A percentile compares a stretch with the other conserved stretches of the same genome.
phyloP scores from a whole-genome alignment of 2,888 invertebrate species.

The Brachycybe producta region DNA sequence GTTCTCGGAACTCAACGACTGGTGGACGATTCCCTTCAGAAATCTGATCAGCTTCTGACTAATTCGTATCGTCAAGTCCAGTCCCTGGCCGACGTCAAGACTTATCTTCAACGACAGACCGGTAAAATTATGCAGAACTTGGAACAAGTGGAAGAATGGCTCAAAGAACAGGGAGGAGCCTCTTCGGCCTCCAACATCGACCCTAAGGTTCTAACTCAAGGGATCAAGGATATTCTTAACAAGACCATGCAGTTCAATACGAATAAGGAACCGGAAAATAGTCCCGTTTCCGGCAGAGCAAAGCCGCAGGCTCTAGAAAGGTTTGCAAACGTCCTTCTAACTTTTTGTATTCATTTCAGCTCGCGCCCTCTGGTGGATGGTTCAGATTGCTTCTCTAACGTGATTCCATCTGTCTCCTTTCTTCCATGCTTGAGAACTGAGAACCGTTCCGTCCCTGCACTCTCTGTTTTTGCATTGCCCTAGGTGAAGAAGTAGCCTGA shows the following conservation, averaged over 20 bases:
- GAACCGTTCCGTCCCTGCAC: no score
- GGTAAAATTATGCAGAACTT: conserved; percentile 76
- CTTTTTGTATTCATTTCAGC: no score
- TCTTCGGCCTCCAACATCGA: conserved; percentile 14
- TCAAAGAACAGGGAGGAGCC: conserved; percentile 62
- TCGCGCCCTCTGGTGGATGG: no score
- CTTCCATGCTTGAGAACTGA: no score
- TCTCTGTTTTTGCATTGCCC: no score
- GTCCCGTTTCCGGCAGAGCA: background rate
- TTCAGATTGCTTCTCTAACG: no score
- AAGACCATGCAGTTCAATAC: conserved; percentile 14
- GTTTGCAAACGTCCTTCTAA: no score
- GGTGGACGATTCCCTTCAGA: conserved; percentile 70
- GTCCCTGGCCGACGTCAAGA: conserved; percentile 73
- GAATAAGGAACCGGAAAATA: background rate
- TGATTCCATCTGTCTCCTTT: no score
- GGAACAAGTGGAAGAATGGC: conserved; percentile 67
- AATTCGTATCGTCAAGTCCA: conserved; percentile 76
- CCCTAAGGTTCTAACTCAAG: conserved; percentile 15
- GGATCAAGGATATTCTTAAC: conserved; percentile 17
- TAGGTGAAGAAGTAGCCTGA: no score
- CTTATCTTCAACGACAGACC: conserved; percentile 63
- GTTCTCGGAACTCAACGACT: conserved; percentile 79
- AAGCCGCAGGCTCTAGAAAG: no score
- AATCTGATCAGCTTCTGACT: conserved; percentile 69